Evolutionary conservation across 1,140 invertebrate genomes (phyloP).

Genomic region (Prorops nasuta): DNA sequence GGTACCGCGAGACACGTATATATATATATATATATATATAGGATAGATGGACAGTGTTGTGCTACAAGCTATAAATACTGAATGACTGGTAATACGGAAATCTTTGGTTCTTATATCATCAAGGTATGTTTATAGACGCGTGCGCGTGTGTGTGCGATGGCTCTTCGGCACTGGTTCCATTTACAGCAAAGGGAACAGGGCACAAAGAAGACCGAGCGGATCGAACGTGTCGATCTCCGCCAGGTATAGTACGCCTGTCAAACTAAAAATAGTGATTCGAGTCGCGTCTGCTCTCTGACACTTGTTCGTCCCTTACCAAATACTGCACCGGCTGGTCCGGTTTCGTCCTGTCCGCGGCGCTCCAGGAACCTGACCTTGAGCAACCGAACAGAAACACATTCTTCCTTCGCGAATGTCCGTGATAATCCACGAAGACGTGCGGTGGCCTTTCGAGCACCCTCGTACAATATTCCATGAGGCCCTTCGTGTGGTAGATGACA

Average conservation of each 20-base stretch:
- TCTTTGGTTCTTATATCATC: too few relatives aligned
- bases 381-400: constrained; percentile 90
- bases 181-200: too few relatives aligned
- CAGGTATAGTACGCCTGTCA: neutral
- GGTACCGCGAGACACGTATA: too few relatives aligned
- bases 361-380: constrained; percentile 67
- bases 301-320: constrained; percentile 53
- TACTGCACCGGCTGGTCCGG: constrained; percentile 62
- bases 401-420: constrained; percentile 85
- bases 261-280: constrained; percentile 22
- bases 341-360: constrained; percentile 57
- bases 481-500: constrained; percentile 80
- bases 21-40: too few relatives aligned
- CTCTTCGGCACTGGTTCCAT: too few relatives aligned
- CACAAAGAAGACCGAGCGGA: too few relatives aligned
- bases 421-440: constrained; percentile 83
- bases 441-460: constrained; percentile 63
- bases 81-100: too few relatives aligned
- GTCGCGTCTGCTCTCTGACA: constrained; percentile 4
- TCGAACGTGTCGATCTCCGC: too few relatives aligned
- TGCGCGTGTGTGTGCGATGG: too few relatives aligned
- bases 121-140: too few relatives aligned
- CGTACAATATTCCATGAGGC: constrained; percentile 65
- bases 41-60: too few relatives aligned
- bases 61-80: too few relatives aligned